phyloP scores from a whole-genome alignment of 2,888 invertebrate genomes.

The Belgica antarctica region DNA sequence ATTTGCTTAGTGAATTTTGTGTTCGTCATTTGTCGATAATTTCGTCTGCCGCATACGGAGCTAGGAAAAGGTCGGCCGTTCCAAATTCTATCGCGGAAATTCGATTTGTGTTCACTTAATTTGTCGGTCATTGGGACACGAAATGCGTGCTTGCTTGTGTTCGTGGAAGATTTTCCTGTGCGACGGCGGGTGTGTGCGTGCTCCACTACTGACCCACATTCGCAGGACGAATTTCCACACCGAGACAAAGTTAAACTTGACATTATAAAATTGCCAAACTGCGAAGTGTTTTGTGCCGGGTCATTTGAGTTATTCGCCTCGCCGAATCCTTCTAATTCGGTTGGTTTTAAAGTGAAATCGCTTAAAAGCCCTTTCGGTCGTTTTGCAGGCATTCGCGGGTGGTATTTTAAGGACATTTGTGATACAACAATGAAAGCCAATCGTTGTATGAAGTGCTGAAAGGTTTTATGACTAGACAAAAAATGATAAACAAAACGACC shows the following conservation, averaged over 20 bases:
- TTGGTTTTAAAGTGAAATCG: too few relatives aligned
- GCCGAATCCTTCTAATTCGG: background rate
- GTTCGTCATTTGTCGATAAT: too few relatives aligned
- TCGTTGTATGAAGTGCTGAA: too few relatives aligned
- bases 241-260: constrained; percentile 34
- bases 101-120: background rate
- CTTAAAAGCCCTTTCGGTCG: too few relatives aligned
- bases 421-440: too few relatives aligned
- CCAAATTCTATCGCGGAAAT: background rate
- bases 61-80: too few relatives aligned
- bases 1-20: too few relatives aligned
- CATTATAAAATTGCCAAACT: constrained; percentile 30
- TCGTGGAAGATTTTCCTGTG: background rate
- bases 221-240: background rate
- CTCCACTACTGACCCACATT: constrained; percentile 36
- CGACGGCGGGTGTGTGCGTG: constrained; percentile 4
- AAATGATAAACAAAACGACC: constrained; percentile 39
- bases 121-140: constrained; percentile 20
- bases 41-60: too few relatives aligned
- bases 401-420: too few relatives aligned
- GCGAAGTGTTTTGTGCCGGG: background rate
- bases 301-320: background rate
- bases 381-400: too few relatives aligned
- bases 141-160: background rate
- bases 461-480: background rate